Evolutionary conservation across 2,888 invertebrate species (phyloP), one percentile per base, ranked within the genome.

Genomic region (Tyria jacobaeae): DNA sequence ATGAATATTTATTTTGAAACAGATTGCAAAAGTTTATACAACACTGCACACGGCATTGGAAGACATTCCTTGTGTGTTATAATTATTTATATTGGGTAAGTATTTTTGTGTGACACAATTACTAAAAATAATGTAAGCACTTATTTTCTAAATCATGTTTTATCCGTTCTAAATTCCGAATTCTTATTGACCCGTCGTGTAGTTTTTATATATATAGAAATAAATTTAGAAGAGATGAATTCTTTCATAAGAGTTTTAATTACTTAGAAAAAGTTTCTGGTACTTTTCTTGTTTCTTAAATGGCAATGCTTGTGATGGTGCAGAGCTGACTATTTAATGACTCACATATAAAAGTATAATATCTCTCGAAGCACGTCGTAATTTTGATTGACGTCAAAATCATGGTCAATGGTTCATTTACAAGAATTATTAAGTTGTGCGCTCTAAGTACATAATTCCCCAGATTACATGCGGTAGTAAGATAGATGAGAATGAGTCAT

Each of bases 391-490:
- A 90, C 89, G 89, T 89, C 86, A 86, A 83, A 69, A 64, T 21
- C 61, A 66, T 75, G 81, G 83, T 80, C 71, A 81, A 71, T 68
- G 80, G 70, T 76, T 73, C 41, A 64, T 70, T 82, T 79, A 75
- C 72, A 80, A 84, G 85, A 85, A 85, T 75, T 67, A 75, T 73
- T 78, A 68, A 68, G 73, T 69, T 66, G 73, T 78, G 74, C 68
- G 80, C 83, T 87, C 88, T 84, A 83, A 77, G 74, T 64, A 78
- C 87, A 91, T 92, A 89, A 73, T 92, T 92, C 88, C 91, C 92
- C 88, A 88, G 85, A 81, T 67, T 75, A 65, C 68, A 75, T 63
- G 75, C 74, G 78, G 35, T 34, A 17, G 80, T 78, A 76, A 85
- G 83, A 87, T 84, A 80, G 76, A 73, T 71, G 77, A 66, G 78